A percentile compares a stretch with the other conserved stretches of the same genome.
Evolutionary conservation across 2,797 vertebrate genomes (phyloP).

Genomic region (Avahi laniger): DNA sequence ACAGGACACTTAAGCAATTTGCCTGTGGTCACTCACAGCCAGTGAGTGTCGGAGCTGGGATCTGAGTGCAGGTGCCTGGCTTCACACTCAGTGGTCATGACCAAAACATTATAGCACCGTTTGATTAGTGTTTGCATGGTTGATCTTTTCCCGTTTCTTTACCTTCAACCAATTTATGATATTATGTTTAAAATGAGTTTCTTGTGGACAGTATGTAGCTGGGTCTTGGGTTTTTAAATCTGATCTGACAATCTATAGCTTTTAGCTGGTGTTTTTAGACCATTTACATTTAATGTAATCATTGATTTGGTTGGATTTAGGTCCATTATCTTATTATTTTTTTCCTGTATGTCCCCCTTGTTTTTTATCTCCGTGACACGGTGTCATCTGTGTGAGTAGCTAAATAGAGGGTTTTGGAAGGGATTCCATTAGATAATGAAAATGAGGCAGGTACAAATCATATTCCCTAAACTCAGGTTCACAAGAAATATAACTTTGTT

Average conservation of each 20-base stretch:
- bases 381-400: not conserved
- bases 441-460: not conserved
- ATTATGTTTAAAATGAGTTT: not conserved
- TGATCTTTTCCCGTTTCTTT: not conserved
- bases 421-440: not conserved
- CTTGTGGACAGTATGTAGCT: not conserved
- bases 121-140: not conserved
- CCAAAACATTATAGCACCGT: not conserved
- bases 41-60: not conserved
- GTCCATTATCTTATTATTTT: not conserved
- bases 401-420: not conserved
- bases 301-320: not conserved
- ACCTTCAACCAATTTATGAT: not conserved
- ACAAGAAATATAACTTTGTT: not conserved
- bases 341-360: not conserved
- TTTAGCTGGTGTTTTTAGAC: not conserved
- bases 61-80: not conserved
- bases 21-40: not conserved
- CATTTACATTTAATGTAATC: not conserved
- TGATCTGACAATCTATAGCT: not conserved
- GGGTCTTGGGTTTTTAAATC: not conserved
- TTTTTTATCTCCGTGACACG: not conserved
- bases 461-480: not conserved
- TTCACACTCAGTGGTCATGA: not conserved
- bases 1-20: not conserved